These are phyloP conservation scores for Acleris cristana DNA, from an alignment of 2,888 invertebrate species.

Conservation along the genomic window DNA sequence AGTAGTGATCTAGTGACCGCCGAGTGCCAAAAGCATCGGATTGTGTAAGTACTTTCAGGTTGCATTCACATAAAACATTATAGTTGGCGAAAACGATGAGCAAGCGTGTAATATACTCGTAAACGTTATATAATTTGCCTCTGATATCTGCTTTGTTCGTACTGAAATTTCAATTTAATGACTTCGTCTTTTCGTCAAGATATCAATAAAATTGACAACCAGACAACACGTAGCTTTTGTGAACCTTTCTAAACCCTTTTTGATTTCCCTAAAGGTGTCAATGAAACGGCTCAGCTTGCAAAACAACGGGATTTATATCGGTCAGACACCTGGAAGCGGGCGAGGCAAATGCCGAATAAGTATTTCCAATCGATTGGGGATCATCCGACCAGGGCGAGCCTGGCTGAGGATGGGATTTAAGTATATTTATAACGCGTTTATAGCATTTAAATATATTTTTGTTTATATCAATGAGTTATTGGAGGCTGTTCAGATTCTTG, in stretches of 20 bases:
- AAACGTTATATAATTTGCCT: too few species aligned
- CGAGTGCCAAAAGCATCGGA: too few species aligned
- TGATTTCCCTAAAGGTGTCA: constrained; percentile 10
- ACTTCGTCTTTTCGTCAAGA: constrained; percentile 3
- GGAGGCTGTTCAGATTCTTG: too few species aligned
- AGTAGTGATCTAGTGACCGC: too few species aligned
- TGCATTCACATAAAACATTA: too few species aligned
- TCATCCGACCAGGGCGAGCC: constrained; percentile 35
- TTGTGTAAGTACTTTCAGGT: too few species aligned
- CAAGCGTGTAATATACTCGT: too few species aligned
- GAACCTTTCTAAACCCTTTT: constrained; percentile 6
- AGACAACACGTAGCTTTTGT: constrained; percentile 11
- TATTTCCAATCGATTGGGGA: constrained; percentile 44
- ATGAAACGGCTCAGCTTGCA: constrained; percentile 19
- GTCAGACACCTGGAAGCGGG: constrained; percentile 19
- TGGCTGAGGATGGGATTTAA: background rate
- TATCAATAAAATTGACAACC: constrained; percentile 15
- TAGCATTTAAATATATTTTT: background rate
- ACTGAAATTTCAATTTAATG: constrained; percentile 25
- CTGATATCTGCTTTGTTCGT: constrained; percentile 9
- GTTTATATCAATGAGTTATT: too few species aligned
- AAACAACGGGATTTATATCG: constrained; percentile 27
- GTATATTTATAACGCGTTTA: background rate
- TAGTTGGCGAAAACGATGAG: too few species aligned
- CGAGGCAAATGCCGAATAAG: constrained; percentile 21